Conservation (phyloP, 1,140 invertebrate genomes). For the Drosophila arawakana region DNA sequence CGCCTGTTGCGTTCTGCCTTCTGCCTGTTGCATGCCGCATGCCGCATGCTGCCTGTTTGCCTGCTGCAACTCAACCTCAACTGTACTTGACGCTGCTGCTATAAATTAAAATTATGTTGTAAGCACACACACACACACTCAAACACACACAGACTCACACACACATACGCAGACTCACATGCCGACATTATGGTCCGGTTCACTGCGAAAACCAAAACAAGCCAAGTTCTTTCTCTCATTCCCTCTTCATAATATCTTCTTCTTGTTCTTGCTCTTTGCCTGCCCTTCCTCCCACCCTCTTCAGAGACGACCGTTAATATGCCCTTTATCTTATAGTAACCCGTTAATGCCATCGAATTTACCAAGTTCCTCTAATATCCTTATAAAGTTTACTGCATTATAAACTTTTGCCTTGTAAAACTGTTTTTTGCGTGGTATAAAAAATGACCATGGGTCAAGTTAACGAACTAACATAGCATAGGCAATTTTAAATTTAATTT, state of each 20-base stretch:
- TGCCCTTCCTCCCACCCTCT: not conserved
- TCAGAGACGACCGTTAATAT: not conserved
- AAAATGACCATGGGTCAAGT: not conserved
- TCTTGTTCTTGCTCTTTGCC: not conserved
- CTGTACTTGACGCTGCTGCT: conserved; percentile 71
- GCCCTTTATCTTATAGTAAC: not conserved
- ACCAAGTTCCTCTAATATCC: not conserved
- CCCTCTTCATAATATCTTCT: not conserved
- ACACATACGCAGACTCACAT: conserved; percentile 16
- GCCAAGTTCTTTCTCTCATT: not conserved
- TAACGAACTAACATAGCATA: not conserved
- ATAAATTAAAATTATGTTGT: conserved; percentile 82
- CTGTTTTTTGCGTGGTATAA: no score
- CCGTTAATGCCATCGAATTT: not conserved
- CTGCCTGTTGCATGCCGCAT: conserved; percentile 29
- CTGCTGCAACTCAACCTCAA: conserved; percentile 54
- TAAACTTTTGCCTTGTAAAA: not conserved
- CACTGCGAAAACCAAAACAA: conserved; percentile 39
- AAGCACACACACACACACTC: conserved; percentile 56
- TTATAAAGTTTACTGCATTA: conserved; percentile 8
- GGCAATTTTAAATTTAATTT: no score
- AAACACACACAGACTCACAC: conserved; percentile 16
- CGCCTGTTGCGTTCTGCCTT: conserved; percentile 53
- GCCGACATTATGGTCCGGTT: conserved; percentile 53
- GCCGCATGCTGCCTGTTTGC: conserved; percentile 13